Percentiles rank a stretch among this genome's conserved stretches.
These are phyloP conservation scores for Phenganax marumi DNA, from an alignment of 92 coral and sea anemone species.

Conservation along the genomic window DNA sequence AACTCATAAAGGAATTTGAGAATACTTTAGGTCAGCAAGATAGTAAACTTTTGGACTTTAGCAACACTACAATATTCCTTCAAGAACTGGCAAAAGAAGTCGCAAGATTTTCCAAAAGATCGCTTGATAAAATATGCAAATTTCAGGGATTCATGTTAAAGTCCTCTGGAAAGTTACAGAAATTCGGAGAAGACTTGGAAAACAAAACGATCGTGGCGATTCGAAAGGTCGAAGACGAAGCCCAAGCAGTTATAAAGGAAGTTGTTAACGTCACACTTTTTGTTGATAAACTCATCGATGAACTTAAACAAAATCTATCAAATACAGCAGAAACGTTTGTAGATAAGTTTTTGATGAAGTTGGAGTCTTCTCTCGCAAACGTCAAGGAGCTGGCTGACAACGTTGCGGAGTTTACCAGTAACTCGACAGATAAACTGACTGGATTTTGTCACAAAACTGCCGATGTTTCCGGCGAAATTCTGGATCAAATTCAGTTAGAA, in stretches of 20 bases:
- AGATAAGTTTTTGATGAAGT: slow-evolving; percentile 61
- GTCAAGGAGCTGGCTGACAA: slow-evolving; percentile 70
- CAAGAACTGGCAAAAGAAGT: slow-evolving; percentile 67
- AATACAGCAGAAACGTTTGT: slow-evolving; percentile 66
- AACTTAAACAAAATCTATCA: slow-evolving; percentile 70
- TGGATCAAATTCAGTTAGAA: slow-evolving; percentile 74
- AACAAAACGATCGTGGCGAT: slow-evolving; percentile 65
- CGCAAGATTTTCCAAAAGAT: slow-evolving; percentile 59
- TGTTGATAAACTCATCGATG: slow-evolving; percentile 69
- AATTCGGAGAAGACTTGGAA: slow-evolving; percentile 73
- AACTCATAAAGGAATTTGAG: slow-evolving; percentile 60
- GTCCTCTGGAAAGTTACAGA: slow-evolving; percentile 66
- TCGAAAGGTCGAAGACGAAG: slow-evolving; percentile 59
- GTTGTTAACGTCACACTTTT: slow-evolving; percentile 73
- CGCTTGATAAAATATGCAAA: slow-evolving; percentile 67
- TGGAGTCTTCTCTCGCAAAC: slow-evolving; percentile 62
- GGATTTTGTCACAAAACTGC: slow-evolving; percentile 77
- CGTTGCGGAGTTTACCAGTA: slow-evolving; percentile 79
- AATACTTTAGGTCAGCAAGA: slow-evolving; percentile 59
- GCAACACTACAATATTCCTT: slow-evolving; percentile 82
- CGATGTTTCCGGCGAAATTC: slow-evolving; percentile 69
- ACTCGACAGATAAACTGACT: slow-evolving; percentile 66
- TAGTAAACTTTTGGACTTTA: slow-evolving; percentile 71
- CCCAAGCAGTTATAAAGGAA: slow-evolving; percentile 69
- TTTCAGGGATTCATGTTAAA: slow-evolving; percentile 71